Evolutionary conservation across 2,113 vertebrate genomes (phyloP).

Genomic region (Fregetta grallaria): DNA sequence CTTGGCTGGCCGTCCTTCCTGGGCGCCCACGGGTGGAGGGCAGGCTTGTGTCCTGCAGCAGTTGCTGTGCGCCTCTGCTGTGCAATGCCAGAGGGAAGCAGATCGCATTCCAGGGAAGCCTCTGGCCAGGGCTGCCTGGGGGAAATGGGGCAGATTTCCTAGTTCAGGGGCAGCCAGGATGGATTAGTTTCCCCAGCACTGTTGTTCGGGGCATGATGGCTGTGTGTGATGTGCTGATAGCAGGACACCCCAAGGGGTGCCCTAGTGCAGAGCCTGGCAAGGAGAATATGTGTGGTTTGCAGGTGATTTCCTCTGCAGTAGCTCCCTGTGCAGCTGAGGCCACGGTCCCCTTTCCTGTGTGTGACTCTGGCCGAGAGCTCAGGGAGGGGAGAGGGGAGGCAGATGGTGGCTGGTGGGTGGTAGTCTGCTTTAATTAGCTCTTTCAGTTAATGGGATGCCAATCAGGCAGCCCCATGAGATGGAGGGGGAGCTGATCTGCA

Average conservation of each 20-base stretch:
- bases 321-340: background rate
- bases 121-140: background rate
- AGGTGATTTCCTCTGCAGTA: background rate
- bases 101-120: background rate
- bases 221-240: background rate
- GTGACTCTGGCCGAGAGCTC: background rate
- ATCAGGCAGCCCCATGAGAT: conserved; percentile 8
- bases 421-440: conserved; percentile 50
- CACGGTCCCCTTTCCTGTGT: background rate
- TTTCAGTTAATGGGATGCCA: conserved; percentile 42
- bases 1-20: background rate
- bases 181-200: background rate
- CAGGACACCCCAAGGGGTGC: background rate
- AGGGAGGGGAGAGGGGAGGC: conserved; percentile 26
- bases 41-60: background rate
- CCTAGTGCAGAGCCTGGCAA: background rate
- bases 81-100: background rate
- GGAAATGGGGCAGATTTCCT: background rate
- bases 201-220: background rate
- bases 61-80: background rate
- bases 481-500: background rate
- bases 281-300: background rate
- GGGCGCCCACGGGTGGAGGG: background rate
- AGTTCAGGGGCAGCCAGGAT: background rate
- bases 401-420: conserved; percentile 41